Evolutionary conservation across 1,140 invertebrate genomes (phyloP).

Genomic region (Caerostris darwini): DNA sequence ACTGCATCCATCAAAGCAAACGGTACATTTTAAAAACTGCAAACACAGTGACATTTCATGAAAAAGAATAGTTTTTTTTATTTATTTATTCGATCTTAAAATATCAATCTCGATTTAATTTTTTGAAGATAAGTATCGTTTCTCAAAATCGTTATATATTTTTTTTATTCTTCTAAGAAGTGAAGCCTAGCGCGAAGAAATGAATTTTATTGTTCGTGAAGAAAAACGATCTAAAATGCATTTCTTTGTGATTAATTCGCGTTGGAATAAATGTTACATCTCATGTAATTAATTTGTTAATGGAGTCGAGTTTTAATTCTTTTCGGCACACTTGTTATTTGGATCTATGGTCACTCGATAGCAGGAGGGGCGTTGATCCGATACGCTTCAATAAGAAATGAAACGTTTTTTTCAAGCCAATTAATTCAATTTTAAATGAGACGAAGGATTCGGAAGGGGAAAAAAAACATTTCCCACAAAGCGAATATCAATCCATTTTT

Average conservation of each 20-base stretch:
- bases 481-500: conserved; percentile 74
- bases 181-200: conserved; percentile 10
- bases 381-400: conserved; percentile 77
- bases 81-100: not conserved
- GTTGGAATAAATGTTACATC: conserved; percentile 55
- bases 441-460: conserved; percentile 47
- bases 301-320: conserved; percentile 75
- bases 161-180: not conserved
- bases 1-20: not conserved
- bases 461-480: conserved; percentile 60
- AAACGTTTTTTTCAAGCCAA: conserved; percentile 71
- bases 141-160: not conserved
- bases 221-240: conserved; percentile 49
- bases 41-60: not conserved
- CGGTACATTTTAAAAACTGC: not conserved
- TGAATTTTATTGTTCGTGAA: conserved; percentile 37
- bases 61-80: not conserved
- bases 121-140: conserved; percentile 26
- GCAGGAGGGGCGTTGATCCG: conserved; percentile 55
- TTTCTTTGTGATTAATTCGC: conserved; percentile 69
- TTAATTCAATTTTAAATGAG: conserved; percentile 77
- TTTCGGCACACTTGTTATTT: conserved; percentile 68
- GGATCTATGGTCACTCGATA: conserved; percentile 52
- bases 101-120: not conserved
- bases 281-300: conserved; percentile 76